Evolutionary conservation across 2,797 vertebrate genomes (phyloP), one percentile per base, ranked within the genome.

Genomic region (Rhynchonycteris naso): DNA sequence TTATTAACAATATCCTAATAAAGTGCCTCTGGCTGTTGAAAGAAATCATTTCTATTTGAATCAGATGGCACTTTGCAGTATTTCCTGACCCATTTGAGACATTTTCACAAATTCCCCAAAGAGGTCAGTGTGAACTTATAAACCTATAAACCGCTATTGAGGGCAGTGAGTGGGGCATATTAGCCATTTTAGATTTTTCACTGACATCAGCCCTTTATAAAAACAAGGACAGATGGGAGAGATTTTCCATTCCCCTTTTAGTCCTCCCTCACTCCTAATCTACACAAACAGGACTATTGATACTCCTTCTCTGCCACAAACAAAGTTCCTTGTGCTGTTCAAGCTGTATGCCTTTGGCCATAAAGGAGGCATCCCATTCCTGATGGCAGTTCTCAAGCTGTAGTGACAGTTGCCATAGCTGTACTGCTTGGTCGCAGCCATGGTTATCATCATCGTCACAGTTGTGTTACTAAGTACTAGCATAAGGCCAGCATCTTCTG

Each of bases 141-240:
- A 65, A 92, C 65, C 78, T 76, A 43, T 87, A 81, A 71, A 74
- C 47, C 80, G 21, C 84, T 72, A 28, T 16, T 14, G 16, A 95
- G 61, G 81, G 21, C n/a, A 69, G 9, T 9, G 74, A 85, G 8
- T 26, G 38, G 69, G 74, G 66, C 74, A 38, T 90, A 93, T 93
- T 52, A 75, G 56, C 30, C 82, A 33, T 81, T 78, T 90, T 52
- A 72, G 92, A 69, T 71, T 79, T 30, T 65, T 95, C 79, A 59
- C 56, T 75, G 63, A 91, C 54, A 91, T 87, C 76, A 93, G 58
- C 66, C 58, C 47, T 91, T 92, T 74, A 79, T 90, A 97, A 97
- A 93, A 96, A 96, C 71, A 97, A 43, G 78, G 93, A 80, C 94
- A 97, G 92, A 95, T 93, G 95, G 85, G 47, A 95, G 18, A 82